Conservation (phyloP, 2,797 vertebrate species). For the Acrossocheilus wenchowensis region DNA sequence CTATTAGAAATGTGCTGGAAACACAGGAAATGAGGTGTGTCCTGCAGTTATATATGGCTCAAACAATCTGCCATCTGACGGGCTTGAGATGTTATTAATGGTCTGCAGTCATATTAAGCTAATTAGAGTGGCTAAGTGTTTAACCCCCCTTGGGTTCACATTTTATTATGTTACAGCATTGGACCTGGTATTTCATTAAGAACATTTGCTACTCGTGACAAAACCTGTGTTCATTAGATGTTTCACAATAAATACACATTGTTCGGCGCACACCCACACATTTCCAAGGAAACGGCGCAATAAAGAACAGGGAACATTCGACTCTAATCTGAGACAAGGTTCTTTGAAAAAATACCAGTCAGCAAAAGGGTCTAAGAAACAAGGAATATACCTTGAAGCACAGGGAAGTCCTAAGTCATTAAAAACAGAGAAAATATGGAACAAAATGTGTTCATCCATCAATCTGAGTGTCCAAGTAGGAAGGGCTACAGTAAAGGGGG, state of each 20-base stretch:
- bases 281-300: not conserved
- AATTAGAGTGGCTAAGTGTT: conserved; percentile 9
- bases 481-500: not conserved
- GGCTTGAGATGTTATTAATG: conserved; percentile 11
- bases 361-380: conserved; percentile 32
- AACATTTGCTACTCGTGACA: not conserved
- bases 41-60: conserved; percentile 3
- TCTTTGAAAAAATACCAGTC: conserved; percentile 15
- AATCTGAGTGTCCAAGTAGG: conserved; percentile 17
- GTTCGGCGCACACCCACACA: not conserved
- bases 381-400: conserved; percentile 27
- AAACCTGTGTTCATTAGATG: conserved; percentile 1
- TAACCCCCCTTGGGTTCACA: not conserved
- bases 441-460: conserved; percentile 38
- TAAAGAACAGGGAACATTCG: not conserved
- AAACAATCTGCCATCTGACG: conserved; percentile 1
- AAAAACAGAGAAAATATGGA: conserved; percentile 15
- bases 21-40: conserved; percentile 2
- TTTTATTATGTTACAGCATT: not conserved
- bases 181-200: not conserved
- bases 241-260: conserved; percentile 17
- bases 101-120: conserved; percentile 21
- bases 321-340: not conserved
- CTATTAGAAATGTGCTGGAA: not conserved
- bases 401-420: conserved; percentile 19